Evolutionary conservation across 2,888 invertebrate species (phyloP).

Genomic region (Geotrupes spiniger): DNA sequence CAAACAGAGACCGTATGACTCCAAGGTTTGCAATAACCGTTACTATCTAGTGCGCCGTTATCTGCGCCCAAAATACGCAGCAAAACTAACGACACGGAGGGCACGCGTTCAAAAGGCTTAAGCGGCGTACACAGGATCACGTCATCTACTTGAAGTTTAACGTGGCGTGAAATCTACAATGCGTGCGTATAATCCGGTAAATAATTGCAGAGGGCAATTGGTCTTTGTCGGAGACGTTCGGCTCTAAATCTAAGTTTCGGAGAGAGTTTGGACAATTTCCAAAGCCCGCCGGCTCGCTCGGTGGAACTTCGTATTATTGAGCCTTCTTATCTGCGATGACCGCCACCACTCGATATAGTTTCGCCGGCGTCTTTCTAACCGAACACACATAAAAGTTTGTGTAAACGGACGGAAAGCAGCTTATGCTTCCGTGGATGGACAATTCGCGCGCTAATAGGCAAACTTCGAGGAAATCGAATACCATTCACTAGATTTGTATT

Average conservation of each 20-base stretch:
- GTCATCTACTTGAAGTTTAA: too few relatives aligned
- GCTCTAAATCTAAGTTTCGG: background rate
- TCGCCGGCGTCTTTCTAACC: constrained; percentile 10
- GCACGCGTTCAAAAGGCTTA: too few relatives aligned
- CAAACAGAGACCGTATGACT: too few relatives aligned
- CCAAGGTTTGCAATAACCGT: too few relatives aligned
- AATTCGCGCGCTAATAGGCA: constrained; percentile 3
- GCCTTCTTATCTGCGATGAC: constrained; percentile 23
- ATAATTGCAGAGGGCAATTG: background rate
- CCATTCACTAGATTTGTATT: too few relatives aligned
- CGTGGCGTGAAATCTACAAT: too few relatives aligned
- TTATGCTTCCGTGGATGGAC: background rate
- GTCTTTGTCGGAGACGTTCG: background rate
- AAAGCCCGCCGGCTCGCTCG: background rate
- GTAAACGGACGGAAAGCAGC: constrained; percentile 10
- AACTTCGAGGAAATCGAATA: background rate
- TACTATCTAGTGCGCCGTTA: too few relatives aligned
- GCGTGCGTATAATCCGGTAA: background rate
- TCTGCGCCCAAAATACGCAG: too few relatives aligned
- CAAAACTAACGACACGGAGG: too few relatives aligned
- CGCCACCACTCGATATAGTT: constrained; percentile 19
- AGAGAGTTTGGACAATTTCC: constrained; percentile 9
- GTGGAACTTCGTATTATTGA: background rate
- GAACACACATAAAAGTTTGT: constrained; percentile 21
- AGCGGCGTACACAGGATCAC: too few relatives aligned